These are phyloP conservation scores for Spinus olivaceus DNA, from an alignment of 2,797 vertebrate genomes.

Conservation along the genomic window DNA sequence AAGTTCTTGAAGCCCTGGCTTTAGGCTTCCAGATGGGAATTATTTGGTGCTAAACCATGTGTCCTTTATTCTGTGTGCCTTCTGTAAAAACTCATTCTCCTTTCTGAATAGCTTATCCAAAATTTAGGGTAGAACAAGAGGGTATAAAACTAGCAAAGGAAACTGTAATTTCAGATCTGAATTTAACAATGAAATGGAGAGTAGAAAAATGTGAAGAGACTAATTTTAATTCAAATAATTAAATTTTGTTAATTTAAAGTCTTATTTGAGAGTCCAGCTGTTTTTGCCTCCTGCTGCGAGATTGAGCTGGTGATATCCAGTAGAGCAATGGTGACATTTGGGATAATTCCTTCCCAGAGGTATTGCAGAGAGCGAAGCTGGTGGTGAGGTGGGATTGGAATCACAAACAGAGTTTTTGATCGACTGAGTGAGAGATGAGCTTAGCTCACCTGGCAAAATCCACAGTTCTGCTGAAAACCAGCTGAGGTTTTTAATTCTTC, in stretches of 20 bases:
- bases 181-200: neutral
- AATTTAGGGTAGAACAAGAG: neutral
- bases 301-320: neutral
- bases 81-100: neutral
- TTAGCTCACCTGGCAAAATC: neutral
- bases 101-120: neutral
- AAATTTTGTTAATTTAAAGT: neutral
- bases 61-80: neutral
- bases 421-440: neutral
- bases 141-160: neutral
- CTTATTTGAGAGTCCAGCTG: neutral
- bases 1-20: neutral
- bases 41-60: neutral
- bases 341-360: neutral
- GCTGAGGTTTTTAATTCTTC: neutral
- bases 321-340: neutral
- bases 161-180: neutral
- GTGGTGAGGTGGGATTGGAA: neutral
- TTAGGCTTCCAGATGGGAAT: neutral
- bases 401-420: neutral
- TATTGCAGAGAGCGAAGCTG: neutral
- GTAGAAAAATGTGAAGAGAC: neutral
- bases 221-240: conserved; percentile 7
- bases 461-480: neutral
- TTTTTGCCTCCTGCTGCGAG: neutral